Conservation (phyloP, 2,888 invertebrate species). For the Mamestra brassicae region DNA sequence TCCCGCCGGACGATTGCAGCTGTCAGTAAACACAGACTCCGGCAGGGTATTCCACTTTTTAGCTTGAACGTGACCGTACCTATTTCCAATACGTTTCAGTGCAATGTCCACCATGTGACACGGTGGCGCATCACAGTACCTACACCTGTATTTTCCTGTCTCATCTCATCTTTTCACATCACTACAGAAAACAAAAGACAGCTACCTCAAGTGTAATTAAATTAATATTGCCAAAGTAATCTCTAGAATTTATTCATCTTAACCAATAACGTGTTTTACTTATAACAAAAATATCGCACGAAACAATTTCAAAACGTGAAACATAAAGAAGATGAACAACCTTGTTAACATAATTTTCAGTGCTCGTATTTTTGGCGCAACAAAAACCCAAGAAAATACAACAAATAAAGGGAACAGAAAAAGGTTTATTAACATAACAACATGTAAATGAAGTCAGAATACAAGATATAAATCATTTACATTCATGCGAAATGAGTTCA, state of each 20-base stretch:
- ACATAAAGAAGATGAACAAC: slow-evolving; percentile 40
- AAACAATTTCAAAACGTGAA: slow-evolving; percentile 24
- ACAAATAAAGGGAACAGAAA: slow-evolving; percentile 41
- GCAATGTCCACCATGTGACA: no score
- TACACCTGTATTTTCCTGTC: no score
- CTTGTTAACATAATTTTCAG: slow-evolving; percentile 59
- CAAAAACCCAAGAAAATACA: slow-evolving; percentile 42
- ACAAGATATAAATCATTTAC: slow-evolving; percentile 67
- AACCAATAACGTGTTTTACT: background rate
- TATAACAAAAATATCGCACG: slow-evolving; percentile 13
- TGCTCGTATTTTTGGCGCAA: slow-evolving; percentile 48
- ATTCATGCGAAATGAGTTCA: slow-evolving; percentile 64
- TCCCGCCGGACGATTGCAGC: no score
- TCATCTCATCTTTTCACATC: no score
- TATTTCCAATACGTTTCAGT: no score
- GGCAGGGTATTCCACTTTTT: no score
- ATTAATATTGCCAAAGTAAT: background rate
- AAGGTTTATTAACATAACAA: slow-evolving; percentile 59
- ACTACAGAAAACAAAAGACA: background rate
- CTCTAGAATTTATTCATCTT: background rate
- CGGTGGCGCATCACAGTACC: no score
- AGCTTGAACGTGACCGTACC: no score
- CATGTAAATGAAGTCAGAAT: slow-evolving; percentile 66
- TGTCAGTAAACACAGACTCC: no score
- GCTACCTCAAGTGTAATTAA: no score